phyloP scores from a whole-genome alignment of 2,888 invertebrate species.

The Cosmia pyralina region DNA sequence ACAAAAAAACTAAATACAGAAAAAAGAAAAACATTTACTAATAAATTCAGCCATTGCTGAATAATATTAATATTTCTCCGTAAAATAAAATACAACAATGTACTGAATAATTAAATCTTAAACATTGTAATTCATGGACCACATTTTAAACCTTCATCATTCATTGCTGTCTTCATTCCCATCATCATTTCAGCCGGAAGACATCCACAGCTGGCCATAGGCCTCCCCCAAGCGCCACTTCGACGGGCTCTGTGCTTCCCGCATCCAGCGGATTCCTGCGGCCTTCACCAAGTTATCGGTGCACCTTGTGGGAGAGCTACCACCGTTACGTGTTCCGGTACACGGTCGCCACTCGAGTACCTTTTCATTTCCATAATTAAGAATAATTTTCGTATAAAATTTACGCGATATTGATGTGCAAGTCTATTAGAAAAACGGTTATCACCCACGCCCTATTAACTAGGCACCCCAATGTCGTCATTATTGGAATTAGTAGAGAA shows the following conservation, averaged over 20 bases:
- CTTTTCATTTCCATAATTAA: constrained; percentile 1
- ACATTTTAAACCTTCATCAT: background rate
- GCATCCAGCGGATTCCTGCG: too few relatives aligned
- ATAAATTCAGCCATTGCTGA: background rate
- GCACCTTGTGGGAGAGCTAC: too few relatives aligned
- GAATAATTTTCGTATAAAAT: constrained; percentile 19
- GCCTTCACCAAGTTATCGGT: too few relatives aligned
- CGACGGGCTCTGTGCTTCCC: too few relatives aligned
- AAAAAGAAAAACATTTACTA: background rate
- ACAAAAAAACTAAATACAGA: too few relatives aligned
- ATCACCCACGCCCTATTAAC: constrained; percentile 49
- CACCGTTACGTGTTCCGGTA: too few relatives aligned
- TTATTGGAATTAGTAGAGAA: constrained; percentile 60
- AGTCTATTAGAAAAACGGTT: constrained; percentile 52
- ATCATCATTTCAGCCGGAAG: too few relatives aligned
- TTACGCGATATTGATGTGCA: constrained; percentile 24
- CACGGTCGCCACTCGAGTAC: background rate
- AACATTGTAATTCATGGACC: background rate
- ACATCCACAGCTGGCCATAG: too few relatives aligned
- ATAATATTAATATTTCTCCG: background rate
- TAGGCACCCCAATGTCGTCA: constrained; percentile 37
- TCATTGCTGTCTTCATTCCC: too few relatives aligned
- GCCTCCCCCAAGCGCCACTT: too few relatives aligned
- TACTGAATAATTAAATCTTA: background rate
- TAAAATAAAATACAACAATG: background rate